Percentiles rank a stretch among this genome's conserved stretches.
phyloP scores from a whole-genome alignment of 2,797 vertebrate genomes.

The Molossus alvarezi region DNA sequence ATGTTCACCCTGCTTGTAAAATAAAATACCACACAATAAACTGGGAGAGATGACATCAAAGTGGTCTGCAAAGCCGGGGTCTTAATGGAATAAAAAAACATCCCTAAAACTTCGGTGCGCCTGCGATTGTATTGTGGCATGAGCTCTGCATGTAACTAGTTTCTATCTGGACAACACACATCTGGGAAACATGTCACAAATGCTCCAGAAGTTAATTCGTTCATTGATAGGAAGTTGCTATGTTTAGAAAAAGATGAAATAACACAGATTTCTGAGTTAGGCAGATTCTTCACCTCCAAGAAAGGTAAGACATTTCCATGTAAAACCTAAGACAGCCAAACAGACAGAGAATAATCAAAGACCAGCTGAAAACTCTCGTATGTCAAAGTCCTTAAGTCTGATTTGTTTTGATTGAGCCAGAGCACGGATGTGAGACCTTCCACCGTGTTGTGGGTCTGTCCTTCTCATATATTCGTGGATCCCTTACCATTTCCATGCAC shows the following conservation, averaged over 20 bases:
- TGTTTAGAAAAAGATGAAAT: not conserved
- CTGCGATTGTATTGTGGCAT: rapidly evolving
- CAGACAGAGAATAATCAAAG: not conserved
- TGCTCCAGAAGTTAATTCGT: not conserved
- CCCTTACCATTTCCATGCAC: not conserved
- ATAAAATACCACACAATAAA: slow-evolving; percentile 34
- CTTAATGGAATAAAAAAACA: not conserved
- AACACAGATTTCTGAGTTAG: not conserved
- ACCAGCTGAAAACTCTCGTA: not conserved
- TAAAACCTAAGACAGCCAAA: not conserved
- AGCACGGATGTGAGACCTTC: not conserved
- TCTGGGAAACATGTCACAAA: not conserved
- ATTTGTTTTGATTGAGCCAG: slow-evolving; percentile 18
- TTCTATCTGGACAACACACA: not conserved
- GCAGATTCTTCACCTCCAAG: not conserved
- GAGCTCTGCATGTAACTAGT: not conserved
- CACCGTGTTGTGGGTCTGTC: not conserved
- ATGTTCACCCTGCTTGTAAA: slow-evolving; percentile 52
- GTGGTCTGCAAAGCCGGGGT: not conserved
- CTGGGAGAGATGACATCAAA: slow-evolving; percentile 54
- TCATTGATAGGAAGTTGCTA: slow-evolving; percentile 24
- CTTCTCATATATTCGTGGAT: not conserved
- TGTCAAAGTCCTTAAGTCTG: not conserved
- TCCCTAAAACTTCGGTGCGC: not conserved
- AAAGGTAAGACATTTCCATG: not conserved